Conservation (phyloP, 2,888 invertebrate genomes). For the Ormyrus rosae region DNA sequence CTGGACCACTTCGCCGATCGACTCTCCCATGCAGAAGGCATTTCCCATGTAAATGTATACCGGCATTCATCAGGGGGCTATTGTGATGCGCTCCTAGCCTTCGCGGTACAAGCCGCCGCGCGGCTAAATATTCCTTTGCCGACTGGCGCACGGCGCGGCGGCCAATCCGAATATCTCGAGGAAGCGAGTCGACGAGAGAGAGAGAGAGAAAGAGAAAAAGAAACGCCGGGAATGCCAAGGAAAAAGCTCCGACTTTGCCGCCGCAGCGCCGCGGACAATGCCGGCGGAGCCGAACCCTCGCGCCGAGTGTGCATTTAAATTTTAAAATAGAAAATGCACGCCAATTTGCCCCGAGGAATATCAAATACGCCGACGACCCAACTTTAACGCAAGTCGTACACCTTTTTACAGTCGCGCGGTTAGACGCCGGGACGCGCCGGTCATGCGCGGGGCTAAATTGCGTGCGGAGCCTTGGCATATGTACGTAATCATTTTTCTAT, state of each 20-base stretch:
- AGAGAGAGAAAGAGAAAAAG: constrained; percentile 17
- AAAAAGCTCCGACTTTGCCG: too few relatives aligned
- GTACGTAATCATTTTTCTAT: too few relatives aligned
- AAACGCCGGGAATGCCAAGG: constrained; percentile 37
- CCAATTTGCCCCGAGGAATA: constrained; percentile 50
- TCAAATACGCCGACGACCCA: constrained; percentile 18
- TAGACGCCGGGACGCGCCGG: background rate
- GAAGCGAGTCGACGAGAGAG: background rate
- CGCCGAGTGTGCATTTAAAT: constrained; percentile 52
- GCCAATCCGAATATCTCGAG: constrained; percentile 57
- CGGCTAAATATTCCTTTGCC: constrained; percentile 62
- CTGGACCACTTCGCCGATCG: constrained; percentile 63
- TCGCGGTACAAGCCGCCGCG: constrained; percentile 58
- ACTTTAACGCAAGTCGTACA: too few relatives aligned
- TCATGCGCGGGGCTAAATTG: background rate
- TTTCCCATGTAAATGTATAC: constrained; percentile 74
- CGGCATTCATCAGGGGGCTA: constrained; percentile 72
- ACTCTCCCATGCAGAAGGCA: constrained; percentile 60
- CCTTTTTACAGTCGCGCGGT: background rate
- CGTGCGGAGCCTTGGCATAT: too few relatives aligned
- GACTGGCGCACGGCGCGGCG: constrained; percentile 15
- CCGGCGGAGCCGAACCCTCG: constrained; percentile 27
- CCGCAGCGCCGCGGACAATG: constrained; percentile 35
- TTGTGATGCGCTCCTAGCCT: constrained; percentile 66
- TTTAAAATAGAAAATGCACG: constrained; percentile 54